phyloP scores from a whole-genome alignment of 1,140 invertebrate species.

The Leucophenga varia region DNA sequence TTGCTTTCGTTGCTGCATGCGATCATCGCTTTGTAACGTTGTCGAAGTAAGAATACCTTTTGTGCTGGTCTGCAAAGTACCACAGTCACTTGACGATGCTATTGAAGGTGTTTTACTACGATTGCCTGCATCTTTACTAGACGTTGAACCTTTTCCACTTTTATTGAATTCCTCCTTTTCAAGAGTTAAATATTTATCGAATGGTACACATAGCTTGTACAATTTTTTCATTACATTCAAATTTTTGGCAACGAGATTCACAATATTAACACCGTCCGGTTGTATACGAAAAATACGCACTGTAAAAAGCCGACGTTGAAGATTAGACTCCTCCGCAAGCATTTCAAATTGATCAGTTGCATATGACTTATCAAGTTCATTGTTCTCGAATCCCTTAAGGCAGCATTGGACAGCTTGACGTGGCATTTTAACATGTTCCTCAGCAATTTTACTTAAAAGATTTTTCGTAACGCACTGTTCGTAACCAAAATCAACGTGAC shows the following conservation, averaged over 20 bases:
- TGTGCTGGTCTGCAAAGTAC: conserved; percentile 22
- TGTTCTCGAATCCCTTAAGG: conserved; percentile 53
- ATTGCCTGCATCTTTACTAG: no score
- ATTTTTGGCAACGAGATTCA: conserved; percentile 42
- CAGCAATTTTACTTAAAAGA: conserved; percentile 64
- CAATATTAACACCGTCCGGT: conserved; percentile 57
- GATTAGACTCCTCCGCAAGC: conserved; percentile 51
- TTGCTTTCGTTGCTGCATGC: conserved; percentile 21
- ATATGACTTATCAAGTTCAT: conserved; percentile 38
- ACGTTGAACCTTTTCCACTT: no score
- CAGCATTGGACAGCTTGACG: conserved; percentile 76
- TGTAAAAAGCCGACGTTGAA: conserved; percentile 51
- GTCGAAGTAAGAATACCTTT: conserved; percentile 42
- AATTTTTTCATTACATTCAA: conserved; percentile 51
- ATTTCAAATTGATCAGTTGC: conserved; percentile 54
- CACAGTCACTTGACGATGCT: conserved; percentile 18
- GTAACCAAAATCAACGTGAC: conserved; percentile 77
- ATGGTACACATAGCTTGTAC: conserved; percentile 50
- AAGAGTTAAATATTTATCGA: conserved; percentile 46
- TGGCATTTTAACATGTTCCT: conserved; percentile 65
- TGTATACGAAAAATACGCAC: conserved; percentile 62
- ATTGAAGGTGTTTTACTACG: conserved; percentile 11
- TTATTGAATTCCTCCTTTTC: conserved; percentile 52
- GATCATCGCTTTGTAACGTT: conserved; percentile 39
- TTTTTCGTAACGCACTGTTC: conserved; percentile 65